Evolutionary conservation across 2,797 vertebrate species (phyloP).

Genomic region (Scolopax bukidnonensis): DNA sequence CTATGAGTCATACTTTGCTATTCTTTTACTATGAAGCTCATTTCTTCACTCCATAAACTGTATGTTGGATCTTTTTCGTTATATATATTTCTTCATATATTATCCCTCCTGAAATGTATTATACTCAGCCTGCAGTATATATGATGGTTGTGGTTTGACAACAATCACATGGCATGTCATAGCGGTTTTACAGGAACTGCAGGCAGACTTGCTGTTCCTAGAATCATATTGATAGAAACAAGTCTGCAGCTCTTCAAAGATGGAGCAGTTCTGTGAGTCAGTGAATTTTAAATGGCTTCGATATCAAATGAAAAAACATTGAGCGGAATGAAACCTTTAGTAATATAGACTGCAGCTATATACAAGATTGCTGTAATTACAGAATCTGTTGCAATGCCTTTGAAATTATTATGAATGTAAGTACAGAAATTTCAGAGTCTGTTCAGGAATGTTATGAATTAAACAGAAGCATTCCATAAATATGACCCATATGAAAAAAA

Average conservation of each 20-base stretch:
- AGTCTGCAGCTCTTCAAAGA: background rate
- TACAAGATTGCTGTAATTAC: background rate
- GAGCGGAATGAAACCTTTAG: background rate
- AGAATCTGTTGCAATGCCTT: background rate
- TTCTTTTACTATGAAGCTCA: background rate
- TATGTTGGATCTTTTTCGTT: too few relatives aligned
- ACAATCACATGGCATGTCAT: background rate
- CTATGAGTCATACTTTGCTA: background rate
- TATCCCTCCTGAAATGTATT: background rate
- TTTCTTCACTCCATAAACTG: too few relatives aligned
- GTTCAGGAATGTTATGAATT: background rate
- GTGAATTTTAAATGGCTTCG: background rate
- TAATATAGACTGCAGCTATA: background rate
- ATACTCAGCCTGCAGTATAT: background rate
- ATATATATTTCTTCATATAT: too few relatives aligned
- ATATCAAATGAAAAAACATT: background rate
- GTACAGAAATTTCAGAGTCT: background rate
- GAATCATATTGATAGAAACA: background rate
- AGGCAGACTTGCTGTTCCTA: background rate
- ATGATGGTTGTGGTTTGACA: background rate
- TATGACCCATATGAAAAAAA: too few relatives aligned
- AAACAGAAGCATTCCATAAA: background rate
- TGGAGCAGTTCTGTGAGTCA: background rate
- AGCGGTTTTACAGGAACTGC: slow-evolving; percentile 8
- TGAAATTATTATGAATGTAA: background rate